These are phyloP conservation scores for Tringa solitaria DNA, from an alignment of 2,113 vertebrate species.

Conservation along the genomic window DNA sequence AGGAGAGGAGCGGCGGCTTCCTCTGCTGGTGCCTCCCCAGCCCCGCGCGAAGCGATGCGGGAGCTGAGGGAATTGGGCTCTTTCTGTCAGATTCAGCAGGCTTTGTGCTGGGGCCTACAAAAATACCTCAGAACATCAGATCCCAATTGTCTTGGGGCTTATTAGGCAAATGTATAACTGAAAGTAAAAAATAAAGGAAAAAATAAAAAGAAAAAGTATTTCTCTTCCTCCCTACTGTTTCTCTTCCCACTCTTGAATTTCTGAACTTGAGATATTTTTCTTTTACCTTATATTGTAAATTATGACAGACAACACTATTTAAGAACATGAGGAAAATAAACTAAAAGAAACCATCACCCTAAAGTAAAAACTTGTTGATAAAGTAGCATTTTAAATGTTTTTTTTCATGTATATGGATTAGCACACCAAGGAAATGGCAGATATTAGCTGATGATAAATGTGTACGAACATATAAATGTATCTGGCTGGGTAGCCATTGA, in stretches of 20 bases:
- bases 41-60: rapidly evolving
- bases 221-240: background rate
- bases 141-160: background rate
- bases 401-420: background rate
- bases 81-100: background rate
- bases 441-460: background rate
- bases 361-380: background rate
- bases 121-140: background rate
- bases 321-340: background rate
- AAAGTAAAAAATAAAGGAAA: background rate
- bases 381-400: background rate
- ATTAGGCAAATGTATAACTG: background rate
- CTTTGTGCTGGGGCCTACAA: background rate
- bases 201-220: background rate
- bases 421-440: background rate
- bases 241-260: background rate
- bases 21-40: background rate
- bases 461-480: background rate
- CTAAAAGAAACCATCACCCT: background rate
- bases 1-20: rapidly evolving
- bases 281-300: background rate
- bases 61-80: background rate
- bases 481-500: background rate
- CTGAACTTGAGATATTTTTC: background rate
- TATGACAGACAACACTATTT: background rate